Evolutionary conservation across 2,797 vertebrate genomes (phyloP), one percentile per base, ranked within the genome.

Genomic region (Tinamus major): DNA sequence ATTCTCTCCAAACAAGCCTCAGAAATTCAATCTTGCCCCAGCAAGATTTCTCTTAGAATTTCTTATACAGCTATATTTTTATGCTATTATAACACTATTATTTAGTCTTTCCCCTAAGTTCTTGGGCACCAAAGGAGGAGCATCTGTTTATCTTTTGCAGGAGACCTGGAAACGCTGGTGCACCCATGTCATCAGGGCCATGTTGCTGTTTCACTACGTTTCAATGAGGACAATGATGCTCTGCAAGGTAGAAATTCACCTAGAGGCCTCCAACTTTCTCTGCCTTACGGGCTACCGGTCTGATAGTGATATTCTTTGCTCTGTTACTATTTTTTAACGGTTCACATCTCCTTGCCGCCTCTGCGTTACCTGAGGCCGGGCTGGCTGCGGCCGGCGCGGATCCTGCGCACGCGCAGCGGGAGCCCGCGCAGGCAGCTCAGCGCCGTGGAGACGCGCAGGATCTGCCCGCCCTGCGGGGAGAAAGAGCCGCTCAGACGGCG

Each of bases 341-440:
- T 48, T 21, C 5, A 21, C 46, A 21, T 48, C 46, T 24, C 48
- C 48, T 23, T 13, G 46, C 48, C 48, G 48, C 48, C 48, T 3
- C 24, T 3, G 48, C 48, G 48, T 23, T 95, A 99, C 99, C 99
- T 98, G 64, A 99, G 97, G n/a, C 99, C 99, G 5, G 99, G 99
- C 7, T 98, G 98, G 97, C 98, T 99, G 78, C 99, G 98, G 15
- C 99, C 99, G 5, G 99, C 99, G 59, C 99, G 98, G 97, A 99
- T 98, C 94, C 98, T 99, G 87, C 95, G 97, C 94, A 99, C 98
- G 76, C 97, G 98, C 88, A 99, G 72, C 14, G 98, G 93, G 49
- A 98, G 90, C 10, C 98, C 98, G 49, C 98, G 98, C 89, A 99
- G 97, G 92, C 99, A 99, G 95, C 99, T 98, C 85, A 99, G 97